These are phyloP conservation scores for Drosophila anceps DNA, from an alignment of 2,888 invertebrate species.

Conservation along the genomic window DNA sequence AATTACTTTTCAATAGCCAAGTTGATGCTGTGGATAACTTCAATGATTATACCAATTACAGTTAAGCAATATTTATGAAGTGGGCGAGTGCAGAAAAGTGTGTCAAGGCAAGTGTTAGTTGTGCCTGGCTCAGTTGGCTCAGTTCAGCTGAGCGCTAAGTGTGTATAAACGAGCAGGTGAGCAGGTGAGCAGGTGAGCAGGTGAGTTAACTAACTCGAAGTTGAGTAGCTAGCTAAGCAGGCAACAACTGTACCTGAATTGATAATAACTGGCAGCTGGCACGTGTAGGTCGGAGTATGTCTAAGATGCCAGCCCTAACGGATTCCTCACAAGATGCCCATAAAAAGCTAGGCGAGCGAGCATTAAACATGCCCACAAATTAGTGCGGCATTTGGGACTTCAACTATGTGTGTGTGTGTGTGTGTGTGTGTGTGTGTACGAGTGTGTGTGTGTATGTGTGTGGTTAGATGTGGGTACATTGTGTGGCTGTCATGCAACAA, in stretches of 20 bases:
- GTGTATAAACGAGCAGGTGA: neutral
- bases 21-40: neutral
- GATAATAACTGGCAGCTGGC: constrained; percentile 56
- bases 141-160: neutral
- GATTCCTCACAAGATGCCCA: constrained; percentile 47
- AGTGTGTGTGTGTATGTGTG: neutral
- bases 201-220: constrained; percentile 1
- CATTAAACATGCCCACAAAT: constrained; percentile 70
- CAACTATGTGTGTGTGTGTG: constrained; percentile 35
- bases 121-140: neutral
- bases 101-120: neutral
- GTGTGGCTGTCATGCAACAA: constrained; percentile 60
- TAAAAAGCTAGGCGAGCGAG: constrained; percentile 53
- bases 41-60: neutral
- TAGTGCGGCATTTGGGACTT: constrained; percentile 69
- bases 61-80: neutral
- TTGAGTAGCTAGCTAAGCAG: constrained; percentile 6
- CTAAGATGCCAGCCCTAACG: constrained; percentile 34
- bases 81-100: neutral
- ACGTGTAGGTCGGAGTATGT: constrained; percentile 51
- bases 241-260: constrained; percentile 50
- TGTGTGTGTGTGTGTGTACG: constrained; percentile 6
- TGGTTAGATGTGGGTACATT: constrained; percentile 26
- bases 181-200: neutral
- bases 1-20: neutral